Percentiles rank a stretch among this genome's conserved stretches.
These are phyloP conservation scores for Alsophila aescularia DNA, from an alignment of 2,888 invertebrate species.

Conservation along the genomic window DNA sequence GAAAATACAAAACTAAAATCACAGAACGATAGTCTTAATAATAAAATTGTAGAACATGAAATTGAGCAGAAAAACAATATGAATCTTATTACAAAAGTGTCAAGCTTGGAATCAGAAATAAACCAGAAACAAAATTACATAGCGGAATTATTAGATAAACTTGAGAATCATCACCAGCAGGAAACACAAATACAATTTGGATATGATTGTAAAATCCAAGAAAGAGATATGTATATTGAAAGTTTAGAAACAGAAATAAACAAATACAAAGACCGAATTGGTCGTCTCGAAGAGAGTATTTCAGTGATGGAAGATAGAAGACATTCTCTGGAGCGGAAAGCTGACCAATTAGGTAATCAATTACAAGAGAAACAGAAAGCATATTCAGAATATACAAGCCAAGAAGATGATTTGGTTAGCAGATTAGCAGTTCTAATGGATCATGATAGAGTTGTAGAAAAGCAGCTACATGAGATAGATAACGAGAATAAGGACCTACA, in stretches of 20 bases:
- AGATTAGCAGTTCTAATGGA: constrained; percentile 86
- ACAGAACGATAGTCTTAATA: constrained; percentile 66
- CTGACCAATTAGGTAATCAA: constrained; percentile 85
- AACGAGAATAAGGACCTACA: constrained; percentile 83
- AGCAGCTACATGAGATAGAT: constrained; percentile 85
- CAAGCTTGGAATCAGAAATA: constrained; percentile 67
- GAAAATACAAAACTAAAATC: constrained; percentile 57
- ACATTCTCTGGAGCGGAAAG: constrained; percentile 84
- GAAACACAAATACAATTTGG: constrained; percentile 73
- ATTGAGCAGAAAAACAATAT: constrained; percentile 71
- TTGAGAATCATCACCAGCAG: constrained; percentile 64
- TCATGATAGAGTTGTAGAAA: constrained; percentile 86
- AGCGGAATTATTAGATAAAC: constrained; percentile 58
- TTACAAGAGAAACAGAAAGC: constrained; percentile 85
- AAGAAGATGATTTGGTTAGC: constrained; percentile 86
- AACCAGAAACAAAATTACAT: constrained; percentile 69
- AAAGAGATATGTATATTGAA: constrained; percentile 90
- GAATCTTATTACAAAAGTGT: constrained; percentile 69
- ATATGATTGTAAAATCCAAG: constrained; percentile 88
- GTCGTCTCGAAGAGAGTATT: constrained; percentile 87
- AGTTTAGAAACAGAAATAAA: constrained; percentile 87
- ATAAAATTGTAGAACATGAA: constrained; percentile 72
- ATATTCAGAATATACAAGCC: constrained; percentile 84
- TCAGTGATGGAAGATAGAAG: constrained; percentile 85
- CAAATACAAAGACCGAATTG: constrained; percentile 86